Conservation (phyloP, 2,113 vertebrate genomes). For the Mesitornis unicolor region DNA sequence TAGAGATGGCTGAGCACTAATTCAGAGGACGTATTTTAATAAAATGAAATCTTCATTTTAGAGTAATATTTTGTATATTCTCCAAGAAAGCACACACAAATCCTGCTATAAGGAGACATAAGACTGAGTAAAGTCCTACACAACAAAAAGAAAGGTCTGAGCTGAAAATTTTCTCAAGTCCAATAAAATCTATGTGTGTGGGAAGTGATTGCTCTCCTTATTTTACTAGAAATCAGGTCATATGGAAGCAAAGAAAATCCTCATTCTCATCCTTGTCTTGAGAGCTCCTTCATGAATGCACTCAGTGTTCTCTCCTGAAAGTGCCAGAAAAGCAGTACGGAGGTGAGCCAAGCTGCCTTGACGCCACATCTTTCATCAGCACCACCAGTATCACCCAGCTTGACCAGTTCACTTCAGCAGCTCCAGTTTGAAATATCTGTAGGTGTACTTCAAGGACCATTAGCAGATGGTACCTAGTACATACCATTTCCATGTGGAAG, state of each 20-base stretch:
- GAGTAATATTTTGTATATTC: not conserved
- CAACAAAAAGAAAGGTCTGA: not conserved
- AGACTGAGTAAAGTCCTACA: not conserved
- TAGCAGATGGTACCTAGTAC: not conserved
- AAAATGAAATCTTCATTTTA: not conserved
- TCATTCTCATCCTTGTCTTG: not conserved
- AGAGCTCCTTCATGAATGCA: not conserved
- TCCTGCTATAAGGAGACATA: not conserved
- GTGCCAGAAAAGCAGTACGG: not conserved
- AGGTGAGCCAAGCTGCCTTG: fast-evolving
- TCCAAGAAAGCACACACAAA: not conserved
- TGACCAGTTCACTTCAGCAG: not conserved
- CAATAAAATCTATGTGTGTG: not conserved
- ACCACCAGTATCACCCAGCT: not conserved
- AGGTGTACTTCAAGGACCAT: not conserved
- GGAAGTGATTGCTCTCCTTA: not conserved
- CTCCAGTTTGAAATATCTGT: not conserved
- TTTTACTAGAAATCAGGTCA: not conserved
- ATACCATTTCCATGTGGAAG: not conserved
- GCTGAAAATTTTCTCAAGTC: not conserved
- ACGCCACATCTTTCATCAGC: not conserved
- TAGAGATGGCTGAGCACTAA: not conserved
- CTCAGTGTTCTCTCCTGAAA: not conserved
- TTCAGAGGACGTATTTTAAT: not conserved
- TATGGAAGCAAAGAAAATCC: not conserved